Conservation (phyloP, 2,797 vertebrate species). For the Centropyge bicolor region DNA sequence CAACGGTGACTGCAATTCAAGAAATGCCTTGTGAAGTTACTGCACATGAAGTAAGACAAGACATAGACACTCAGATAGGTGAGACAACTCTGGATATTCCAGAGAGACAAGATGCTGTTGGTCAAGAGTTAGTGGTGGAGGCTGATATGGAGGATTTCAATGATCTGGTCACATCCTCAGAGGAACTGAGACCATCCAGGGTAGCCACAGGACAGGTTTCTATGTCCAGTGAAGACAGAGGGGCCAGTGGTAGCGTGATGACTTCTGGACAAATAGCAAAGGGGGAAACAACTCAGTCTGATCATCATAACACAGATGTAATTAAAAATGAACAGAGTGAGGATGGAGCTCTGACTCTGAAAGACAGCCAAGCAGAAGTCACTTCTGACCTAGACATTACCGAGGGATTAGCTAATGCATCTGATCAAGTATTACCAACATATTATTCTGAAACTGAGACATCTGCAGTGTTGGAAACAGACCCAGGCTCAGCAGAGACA, state of each 20-base stretch:
- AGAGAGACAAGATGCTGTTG: background rate
- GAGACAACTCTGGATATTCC: background rate
- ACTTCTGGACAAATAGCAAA: conserved; percentile 15
- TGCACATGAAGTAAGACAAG: background rate
- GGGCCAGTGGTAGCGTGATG: background rate
- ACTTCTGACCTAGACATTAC: background rate
- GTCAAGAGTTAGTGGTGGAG: background rate
- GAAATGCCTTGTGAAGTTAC: background rate
- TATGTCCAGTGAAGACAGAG: background rate
- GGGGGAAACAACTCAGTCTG: background rate
- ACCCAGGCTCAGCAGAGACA: conserved; percentile 9
- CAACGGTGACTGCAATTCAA: background rate
- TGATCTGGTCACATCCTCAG: conserved; percentile 4
- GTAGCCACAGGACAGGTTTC: conserved; percentile 41
- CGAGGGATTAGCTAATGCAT: conserved; percentile 11
- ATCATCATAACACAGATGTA: background rate
- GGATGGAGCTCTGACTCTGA: conserved; percentile 16
- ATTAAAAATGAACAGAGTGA: background rate
- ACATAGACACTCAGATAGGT: background rate
- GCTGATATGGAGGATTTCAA: conserved; percentile 1
- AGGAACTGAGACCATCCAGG: conserved; percentile 1
- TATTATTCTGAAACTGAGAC: conserved; percentile 7
- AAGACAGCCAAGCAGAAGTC: conserved; percentile 21
- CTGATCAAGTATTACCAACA: conserved; percentile 5
- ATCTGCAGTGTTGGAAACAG: conserved; percentile 16